A percentile compares a stretch with the other conserved stretches of the same genome.
Evolutionary conservation across 2,113 vertebrate genomes (phyloP).

Genomic region (Formicarius rufipectus): DNA sequence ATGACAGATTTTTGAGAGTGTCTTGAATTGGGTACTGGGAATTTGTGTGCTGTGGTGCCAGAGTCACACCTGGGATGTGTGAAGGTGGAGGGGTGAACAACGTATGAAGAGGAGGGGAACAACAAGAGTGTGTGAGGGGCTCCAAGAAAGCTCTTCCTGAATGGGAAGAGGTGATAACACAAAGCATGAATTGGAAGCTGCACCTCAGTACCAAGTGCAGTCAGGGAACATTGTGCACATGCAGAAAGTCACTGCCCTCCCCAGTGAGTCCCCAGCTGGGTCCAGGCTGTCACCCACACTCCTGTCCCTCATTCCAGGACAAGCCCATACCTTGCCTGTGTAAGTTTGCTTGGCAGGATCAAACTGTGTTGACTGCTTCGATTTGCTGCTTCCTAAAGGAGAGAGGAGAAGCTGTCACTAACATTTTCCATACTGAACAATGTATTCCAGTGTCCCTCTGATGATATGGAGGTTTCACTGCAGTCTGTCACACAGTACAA

Average conservation of each 20-base stretch:
- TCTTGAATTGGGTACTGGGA: background rate
- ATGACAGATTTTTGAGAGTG: background rate
- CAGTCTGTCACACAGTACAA: background rate
- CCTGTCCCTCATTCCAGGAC: background rate
- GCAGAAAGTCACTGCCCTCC: background rate
- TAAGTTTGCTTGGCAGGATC: conserved; percentile 82
- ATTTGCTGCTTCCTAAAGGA: conserved; percentile 74
- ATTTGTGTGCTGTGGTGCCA: background rate
- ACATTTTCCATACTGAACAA: background rate
- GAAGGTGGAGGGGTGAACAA: background rate
- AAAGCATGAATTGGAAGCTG: background rate
- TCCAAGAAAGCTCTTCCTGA: background rate
- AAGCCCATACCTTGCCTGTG: conserved; percentile 67
- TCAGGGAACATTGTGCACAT: background rate
- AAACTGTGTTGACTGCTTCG: conserved; percentile 82
- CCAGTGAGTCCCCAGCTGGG: background rate
- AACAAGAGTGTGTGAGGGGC: background rate
- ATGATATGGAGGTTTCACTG: background rate
- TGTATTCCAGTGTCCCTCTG: background rate
- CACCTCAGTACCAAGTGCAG: background rate
- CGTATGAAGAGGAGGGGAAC: background rate
- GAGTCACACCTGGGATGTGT: rapidly evolving
- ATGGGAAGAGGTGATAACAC: background rate
- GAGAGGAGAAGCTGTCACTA: background rate
- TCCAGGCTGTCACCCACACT: rapidly evolving